These are phyloP conservation scores for Brenthis hecate DNA, from an alignment of 2,888 invertebrate genomes.

Conservation along the genomic window DNA sequence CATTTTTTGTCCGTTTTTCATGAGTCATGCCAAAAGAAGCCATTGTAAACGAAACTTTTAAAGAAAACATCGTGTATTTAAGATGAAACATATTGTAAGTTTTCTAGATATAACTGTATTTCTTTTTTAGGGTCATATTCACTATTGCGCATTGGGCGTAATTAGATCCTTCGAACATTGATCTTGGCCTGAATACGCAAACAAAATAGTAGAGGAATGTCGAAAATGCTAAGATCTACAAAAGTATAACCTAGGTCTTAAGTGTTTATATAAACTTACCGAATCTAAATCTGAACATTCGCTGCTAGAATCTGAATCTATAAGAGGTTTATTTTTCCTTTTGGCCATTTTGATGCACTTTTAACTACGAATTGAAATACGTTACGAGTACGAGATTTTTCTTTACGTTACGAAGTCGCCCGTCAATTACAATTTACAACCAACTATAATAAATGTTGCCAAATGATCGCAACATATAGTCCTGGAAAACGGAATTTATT, in stretches of 20 bases:
- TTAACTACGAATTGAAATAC: constrained; percentile 35
- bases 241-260: constrained; percentile 59
- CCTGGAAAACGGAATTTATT: neutral
- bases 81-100: constrained; percentile 23
- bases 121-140: constrained; percentile 32
- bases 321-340: constrained; percentile 90
- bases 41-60: constrained; percentile 42
- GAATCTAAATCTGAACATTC: constrained; percentile 92
- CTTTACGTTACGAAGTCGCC: constrained; percentile 45
- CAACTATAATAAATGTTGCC: constrained; percentile 25
- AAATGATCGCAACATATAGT: neutral
- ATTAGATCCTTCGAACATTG: constrained; percentile 61
- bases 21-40: constrained; percentile 53
- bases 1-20: constrained; percentile 49
- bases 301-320: constrained; percentile 92
- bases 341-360: constrained; percentile 85
- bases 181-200: constrained; percentile 73
- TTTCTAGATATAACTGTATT: neutral
- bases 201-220: constrained; percentile 66
- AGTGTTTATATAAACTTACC: constrained; percentile 81
- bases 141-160: constrained; percentile 55
- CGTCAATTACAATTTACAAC: constrained; percentile 43
- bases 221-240: constrained; percentile 51
- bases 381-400: constrained; percentile 37
- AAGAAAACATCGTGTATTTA: constrained; percentile 43